Conservation (phyloP, 2,113 vertebrate genomes). For the Herpetotheres cachinnans region DNA sequence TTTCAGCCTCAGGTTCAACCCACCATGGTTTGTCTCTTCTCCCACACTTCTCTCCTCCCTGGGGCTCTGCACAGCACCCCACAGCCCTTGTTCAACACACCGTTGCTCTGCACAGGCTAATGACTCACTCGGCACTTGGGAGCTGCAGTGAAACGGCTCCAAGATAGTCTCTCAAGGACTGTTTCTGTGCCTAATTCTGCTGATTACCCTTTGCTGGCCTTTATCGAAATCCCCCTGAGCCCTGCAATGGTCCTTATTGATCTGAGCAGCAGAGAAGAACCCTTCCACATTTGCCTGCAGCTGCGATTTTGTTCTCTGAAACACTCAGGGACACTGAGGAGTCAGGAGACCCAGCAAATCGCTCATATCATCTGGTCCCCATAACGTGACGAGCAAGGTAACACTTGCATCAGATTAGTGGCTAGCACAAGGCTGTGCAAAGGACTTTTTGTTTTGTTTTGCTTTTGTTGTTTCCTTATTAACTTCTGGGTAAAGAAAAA, state of each 20-base stretch:
- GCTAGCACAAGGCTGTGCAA: not conserved
- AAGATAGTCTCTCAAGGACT: not conserved
- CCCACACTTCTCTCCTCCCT: not conserved
- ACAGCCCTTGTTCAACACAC: not conserved
- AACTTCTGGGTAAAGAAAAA: not conserved
- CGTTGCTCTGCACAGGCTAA: not conserved
- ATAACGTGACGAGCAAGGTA: not conserved
- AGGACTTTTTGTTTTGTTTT: not conserved
- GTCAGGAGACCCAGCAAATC: not conserved
- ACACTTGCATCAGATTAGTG: not conserved
- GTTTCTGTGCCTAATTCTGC: not conserved
- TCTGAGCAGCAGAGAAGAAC: not conserved
- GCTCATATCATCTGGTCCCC: not conserved
- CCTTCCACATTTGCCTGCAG: not conserved
- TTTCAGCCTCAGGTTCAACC: not conserved
- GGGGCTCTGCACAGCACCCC: not conserved
- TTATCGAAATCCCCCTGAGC: not conserved
- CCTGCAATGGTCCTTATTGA: not conserved
- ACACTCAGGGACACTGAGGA: not conserved
- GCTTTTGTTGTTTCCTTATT: not conserved
- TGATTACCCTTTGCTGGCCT: not conserved
- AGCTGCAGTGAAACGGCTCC: not conserved
- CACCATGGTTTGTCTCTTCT: fast-evolving
- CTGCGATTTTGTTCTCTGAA: not conserved
- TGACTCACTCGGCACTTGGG: not conserved